Percentiles rank a stretch among this genome's conserved stretches.
Evolutionary conservation across 2,797 vertebrate species (phyloP).

Genomic region (Pipistrellus kuhlii): DNA sequence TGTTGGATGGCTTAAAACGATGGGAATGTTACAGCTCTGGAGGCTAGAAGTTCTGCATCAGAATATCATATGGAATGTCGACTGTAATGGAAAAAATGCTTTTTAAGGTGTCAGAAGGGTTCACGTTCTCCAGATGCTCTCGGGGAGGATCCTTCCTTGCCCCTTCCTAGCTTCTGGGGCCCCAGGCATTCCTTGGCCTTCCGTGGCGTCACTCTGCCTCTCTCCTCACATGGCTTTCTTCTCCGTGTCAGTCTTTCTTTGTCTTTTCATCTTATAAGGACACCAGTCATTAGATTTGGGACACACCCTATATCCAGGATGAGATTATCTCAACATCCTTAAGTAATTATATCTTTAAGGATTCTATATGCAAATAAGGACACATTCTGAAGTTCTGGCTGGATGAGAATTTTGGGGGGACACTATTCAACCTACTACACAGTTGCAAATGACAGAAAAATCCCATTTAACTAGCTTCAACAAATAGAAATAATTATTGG

Average conservation of each 20-base stretch:
- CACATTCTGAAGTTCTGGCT: background rate
- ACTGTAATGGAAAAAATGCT: background rate
- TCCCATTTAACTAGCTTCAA: background rate
- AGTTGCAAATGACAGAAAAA: background rate
- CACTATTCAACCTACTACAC: background rate
- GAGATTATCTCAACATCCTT: background rate
- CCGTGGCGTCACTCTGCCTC: background rate
- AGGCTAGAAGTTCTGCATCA: background rate
- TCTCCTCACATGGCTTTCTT: background rate
- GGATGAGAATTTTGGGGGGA: background rate
- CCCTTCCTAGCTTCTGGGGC: background rate
- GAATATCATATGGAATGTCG: background rate
- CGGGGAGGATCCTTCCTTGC: background rate
- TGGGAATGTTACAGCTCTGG: background rate
- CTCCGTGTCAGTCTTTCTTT: background rate
- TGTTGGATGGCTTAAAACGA: background rate
- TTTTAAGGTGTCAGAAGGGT: background rate
- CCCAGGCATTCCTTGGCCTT: background rate
- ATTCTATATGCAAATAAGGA: slow-evolving; percentile 6
- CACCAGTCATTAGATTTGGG: background rate
- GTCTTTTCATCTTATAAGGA: background rate
- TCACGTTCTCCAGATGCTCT: too few species aligned
- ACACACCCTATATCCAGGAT: background rate
- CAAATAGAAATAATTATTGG: background rate
- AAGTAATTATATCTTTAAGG: background rate